phyloP scores from a whole-genome alignment of 2,888 invertebrate genomes.

The Anodontia alba region DNA sequence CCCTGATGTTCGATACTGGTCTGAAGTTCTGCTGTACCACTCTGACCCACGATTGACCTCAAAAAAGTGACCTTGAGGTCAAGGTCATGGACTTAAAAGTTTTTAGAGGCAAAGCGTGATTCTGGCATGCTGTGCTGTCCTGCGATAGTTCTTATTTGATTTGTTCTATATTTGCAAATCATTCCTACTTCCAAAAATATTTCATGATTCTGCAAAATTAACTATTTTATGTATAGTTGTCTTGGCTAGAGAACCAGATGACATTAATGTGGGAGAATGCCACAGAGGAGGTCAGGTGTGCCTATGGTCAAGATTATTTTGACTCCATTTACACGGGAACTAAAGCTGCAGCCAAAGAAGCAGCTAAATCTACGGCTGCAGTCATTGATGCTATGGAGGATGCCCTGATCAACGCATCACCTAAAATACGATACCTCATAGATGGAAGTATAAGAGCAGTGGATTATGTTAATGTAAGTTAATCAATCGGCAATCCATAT shows the following conservation, averaged over 20 bases:
- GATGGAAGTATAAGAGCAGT: slow-evolving; percentile 68
- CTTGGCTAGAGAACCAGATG: slow-evolving; percentile 60
- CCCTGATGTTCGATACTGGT: too few species aligned
- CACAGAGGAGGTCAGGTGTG: slow-evolving; percentile 61
- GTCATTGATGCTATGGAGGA: slow-evolving; percentile 75
- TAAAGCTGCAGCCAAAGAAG: slow-evolving; percentile 44
- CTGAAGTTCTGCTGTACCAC: too few species aligned
- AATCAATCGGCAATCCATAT: too few species aligned
- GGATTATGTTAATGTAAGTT: slow-evolving; percentile 73
- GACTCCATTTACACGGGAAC: slow-evolving; percentile 51
- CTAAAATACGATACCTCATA: slow-evolving; percentile 69
- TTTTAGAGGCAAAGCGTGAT: too few species aligned
- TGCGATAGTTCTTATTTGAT: too few species aligned
- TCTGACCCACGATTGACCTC: too few species aligned
- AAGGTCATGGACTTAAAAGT: too few species aligned
- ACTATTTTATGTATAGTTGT: slow-evolving; percentile 45
- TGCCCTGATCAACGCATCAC: slow-evolving; percentile 58
- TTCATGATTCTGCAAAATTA: too few species aligned
- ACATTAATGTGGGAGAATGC: slow-evolving; percentile 66
- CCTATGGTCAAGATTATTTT: slow-evolving; percentile 69
- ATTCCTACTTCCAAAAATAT: too few species aligned
- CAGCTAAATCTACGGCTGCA: slow-evolving; percentile 59
- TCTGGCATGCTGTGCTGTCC: too few species aligned
- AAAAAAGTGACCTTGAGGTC: too few species aligned
- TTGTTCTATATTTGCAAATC: too few species aligned